Conservation (phyloP, 1,140 invertebrate genomes). For the Conus betulinus region DNA sequence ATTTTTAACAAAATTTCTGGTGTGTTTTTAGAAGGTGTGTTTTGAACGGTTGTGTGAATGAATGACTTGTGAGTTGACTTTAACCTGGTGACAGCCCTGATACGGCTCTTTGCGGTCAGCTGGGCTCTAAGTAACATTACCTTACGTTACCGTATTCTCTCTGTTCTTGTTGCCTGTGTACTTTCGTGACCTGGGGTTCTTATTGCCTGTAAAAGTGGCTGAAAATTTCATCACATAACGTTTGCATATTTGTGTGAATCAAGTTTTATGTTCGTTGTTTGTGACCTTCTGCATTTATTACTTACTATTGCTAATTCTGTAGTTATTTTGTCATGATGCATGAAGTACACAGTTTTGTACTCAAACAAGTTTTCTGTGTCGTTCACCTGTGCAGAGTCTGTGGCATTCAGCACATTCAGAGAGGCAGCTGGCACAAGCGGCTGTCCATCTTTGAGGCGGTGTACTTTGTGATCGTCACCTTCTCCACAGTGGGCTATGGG, state of each 20-base stretch:
- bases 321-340: background rate
- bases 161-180: too few relatives aligned
- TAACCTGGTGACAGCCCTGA: too few relatives aligned
- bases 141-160: too few relatives aligned
- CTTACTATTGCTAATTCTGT: background rate
- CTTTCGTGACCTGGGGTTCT: too few relatives aligned
- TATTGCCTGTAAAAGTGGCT: too few relatives aligned
- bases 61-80: too few relatives aligned
- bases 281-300: background rate
- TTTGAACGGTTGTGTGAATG: too few relatives aligned
- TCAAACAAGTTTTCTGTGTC: background rate
- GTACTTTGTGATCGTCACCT: constrained; percentile 97
- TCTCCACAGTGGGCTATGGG: constrained; percentile 87
- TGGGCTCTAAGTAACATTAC: too few relatives aligned
- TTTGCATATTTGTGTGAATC: background rate
- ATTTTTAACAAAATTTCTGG: too few relatives aligned
- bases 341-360: background rate
- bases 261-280: background rate
- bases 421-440: constrained; percentile 87
- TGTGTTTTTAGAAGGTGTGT: too few relatives aligned
- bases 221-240: too few relatives aligned
- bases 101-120: too few relatives aligned
- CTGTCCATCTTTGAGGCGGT: constrained; percentile 95
- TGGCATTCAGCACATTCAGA: constrained; percentile 96
- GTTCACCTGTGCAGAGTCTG: constrained; percentile 84